Conservation (phyloP, 2,888 invertebrate genomes). For the Trachelus iudaicus region DNA sequence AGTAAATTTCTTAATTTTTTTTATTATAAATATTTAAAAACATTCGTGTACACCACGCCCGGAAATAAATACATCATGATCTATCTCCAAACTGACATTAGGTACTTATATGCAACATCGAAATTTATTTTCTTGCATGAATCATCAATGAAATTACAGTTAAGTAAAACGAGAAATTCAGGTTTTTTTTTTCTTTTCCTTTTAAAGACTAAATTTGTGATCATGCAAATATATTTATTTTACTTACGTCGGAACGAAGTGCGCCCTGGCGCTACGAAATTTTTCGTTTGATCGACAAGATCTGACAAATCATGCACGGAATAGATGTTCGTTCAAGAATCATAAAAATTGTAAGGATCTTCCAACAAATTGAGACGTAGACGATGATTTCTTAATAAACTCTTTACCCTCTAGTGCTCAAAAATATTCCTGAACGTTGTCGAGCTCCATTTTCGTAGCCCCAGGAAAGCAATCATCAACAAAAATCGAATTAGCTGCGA, state of each 20-base stretch:
- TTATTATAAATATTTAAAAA: conserved; percentile 63
- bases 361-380: not conserved
- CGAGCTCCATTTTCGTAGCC: not conserved
- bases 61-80: conserved; percentile 44
- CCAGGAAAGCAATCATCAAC: not conserved
- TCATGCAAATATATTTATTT: not conserved
- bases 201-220: not conserved
- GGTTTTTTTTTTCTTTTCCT: not conserved
- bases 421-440: not conserved
- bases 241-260: not conserved
- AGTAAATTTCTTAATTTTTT: conserved; percentile 43
- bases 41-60: conserved; percentile 44
- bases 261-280: not conserved
- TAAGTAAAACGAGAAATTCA: conserved; percentile 24
- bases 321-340: too few relatives aligned
- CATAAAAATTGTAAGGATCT: too few relatives aligned
- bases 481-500: not conserved
- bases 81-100: conserved; percentile 34
- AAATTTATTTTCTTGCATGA: conserved; percentile 4
- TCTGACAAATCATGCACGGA: too few relatives aligned
- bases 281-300: not conserved
- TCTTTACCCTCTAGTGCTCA: too few relatives aligned
- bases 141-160: conserved; percentile 33
- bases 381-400: not conserved
- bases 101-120: conserved; percentile 25